Evolutionary conservation across 1,140 invertebrate species (phyloP), one percentile per base, ranked within the genome.

Genomic region (Pseudobourletiella spinata): DNA sequence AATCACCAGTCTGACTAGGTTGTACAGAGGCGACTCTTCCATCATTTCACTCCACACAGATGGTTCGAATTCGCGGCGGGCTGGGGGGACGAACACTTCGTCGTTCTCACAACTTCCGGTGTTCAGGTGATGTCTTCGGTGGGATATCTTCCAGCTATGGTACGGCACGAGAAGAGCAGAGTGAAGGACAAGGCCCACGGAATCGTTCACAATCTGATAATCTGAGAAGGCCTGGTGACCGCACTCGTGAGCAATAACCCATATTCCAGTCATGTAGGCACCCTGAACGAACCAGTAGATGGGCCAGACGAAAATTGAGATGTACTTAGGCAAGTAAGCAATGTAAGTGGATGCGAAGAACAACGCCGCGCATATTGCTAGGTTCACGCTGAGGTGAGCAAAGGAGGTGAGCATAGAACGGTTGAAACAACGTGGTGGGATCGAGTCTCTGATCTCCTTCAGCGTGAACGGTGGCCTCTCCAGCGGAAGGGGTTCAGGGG

Each of bases 261-360:
- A 55, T 2, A 55, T 4, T 35, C 52, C 52, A 3, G 52, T 55
- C 29, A 55, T 29, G 29, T 55, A 55, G 6, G 52, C 52, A 14
- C 52, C 52, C 22, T 55, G 52, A n/a, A 55, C 52, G 32, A 55
- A 55, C 52, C 48, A 51, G 29, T 55, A 55, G n/a, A 35, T 20
- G 3, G 52, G 52, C 52, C 52, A 55, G 4, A 55, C 28, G 32
- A 55, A 35, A 35, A 55, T 11, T 15, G 16, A 3, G 6, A 55
- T 26, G n/a, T 11, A 39, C 15, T 11, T 11, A 18, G 52, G 52
- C 2, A 55, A 24, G 16, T 35, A 55, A 29, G n/a, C 22, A 14
- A 55, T 55, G 52, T 32, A 35, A 8, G 52, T 55, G 4, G 52
- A 25, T 6, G 16, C 25, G 22, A 28, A 54, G 22, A 54, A 54